Percentiles rank a stretch among this genome's conserved stretches.
Evolutionary conservation across 2,888 invertebrate genomes (phyloP).

Genomic region (Drosophila neonasuta): DNA sequence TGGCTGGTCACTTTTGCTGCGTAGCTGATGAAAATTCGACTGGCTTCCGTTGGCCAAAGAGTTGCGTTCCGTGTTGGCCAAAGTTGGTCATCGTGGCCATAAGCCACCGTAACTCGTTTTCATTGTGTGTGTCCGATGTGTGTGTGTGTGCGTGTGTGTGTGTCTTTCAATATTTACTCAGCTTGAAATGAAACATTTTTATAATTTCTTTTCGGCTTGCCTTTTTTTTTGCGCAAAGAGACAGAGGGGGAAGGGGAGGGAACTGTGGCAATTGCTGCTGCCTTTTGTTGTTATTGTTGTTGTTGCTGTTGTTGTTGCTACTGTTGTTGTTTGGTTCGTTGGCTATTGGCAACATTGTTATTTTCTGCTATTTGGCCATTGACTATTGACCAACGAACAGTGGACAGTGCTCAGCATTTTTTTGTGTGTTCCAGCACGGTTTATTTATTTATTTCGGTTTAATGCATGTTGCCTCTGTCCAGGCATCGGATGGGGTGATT

Average conservation of each 20-base stretch:
- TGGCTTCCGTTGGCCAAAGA: constrained; percentile 68
- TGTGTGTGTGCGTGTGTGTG: constrained; percentile 23
- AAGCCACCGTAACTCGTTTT: constrained; percentile 34
- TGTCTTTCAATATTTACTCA: constrained; percentile 66
- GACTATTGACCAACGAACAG: constrained; percentile 65
- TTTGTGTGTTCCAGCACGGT: constrained; percentile 40
- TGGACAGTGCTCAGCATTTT: constrained; percentile 53
- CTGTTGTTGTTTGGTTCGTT: constrained; percentile 70
- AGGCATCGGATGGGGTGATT: not conserved
- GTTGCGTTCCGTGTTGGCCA: constrained; percentile 26
- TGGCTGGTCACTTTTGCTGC: constrained; percentile 54
- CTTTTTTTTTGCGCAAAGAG: constrained; percentile 14
- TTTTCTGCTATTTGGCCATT: constrained; percentile 76
- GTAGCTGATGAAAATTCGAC: constrained; percentile 70
- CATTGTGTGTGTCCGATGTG: constrained; percentile 15
- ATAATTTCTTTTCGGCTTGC: constrained; percentile 64
- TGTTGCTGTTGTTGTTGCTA: constrained; percentile 26
- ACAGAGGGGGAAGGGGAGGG: constrained; percentile 7
- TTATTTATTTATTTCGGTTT: constrained; percentile 77
- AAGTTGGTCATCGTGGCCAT: constrained; percentile 43
- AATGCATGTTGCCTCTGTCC: constrained; percentile 60
- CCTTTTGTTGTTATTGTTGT: constrained; percentile 18
- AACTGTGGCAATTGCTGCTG: constrained; percentile 18
- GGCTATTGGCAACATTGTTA: constrained; percentile 77
- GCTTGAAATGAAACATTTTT: constrained; percentile 71